These are phyloP conservation scores for Protonibea diacanthus DNA, from an alignment of 2,797 vertebrate species.

Conservation along the genomic window DNA sequence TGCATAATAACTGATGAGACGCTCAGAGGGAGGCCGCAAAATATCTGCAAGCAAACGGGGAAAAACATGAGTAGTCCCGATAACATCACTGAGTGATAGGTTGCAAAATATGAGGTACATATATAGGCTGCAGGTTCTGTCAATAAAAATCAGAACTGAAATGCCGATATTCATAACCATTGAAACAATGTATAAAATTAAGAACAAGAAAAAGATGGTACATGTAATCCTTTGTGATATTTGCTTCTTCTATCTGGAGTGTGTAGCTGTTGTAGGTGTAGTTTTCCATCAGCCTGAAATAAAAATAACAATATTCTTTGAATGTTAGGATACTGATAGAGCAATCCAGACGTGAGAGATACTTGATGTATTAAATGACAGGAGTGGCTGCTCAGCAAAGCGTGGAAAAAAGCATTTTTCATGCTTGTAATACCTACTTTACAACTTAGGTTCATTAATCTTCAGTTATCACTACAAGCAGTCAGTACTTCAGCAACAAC, in stretches of 20 bases:
- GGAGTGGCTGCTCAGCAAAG: too few relatives aligned
- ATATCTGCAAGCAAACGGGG: constrained; percentile 81
- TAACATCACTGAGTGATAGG: constrained; percentile 79
- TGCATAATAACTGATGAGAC: constrained; percentile 77
- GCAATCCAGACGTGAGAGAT: too few relatives aligned
- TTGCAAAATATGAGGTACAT: constrained; percentile 86
- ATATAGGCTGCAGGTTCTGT: constrained; percentile 85
- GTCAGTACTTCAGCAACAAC: too few relatives aligned
- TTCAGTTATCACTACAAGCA: too few relatives aligned
- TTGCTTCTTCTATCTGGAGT: constrained; percentile 63
- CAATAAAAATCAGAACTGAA: constrained; percentile 33
- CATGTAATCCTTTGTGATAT: constrained; percentile 16
- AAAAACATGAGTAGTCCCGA: constrained; percentile 69
- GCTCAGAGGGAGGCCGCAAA: constrained; percentile 76
- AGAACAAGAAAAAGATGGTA: constrained; percentile 58
- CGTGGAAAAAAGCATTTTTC: too few relatives aligned
- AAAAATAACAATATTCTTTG: neutral
- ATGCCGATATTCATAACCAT: constrained; percentile 53
- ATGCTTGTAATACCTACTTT: too few relatives aligned
- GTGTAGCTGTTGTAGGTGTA: constrained; percentile 54
- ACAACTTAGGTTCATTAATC: too few relatives aligned
- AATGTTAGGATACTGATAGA: too few relatives aligned
- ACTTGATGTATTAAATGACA: too few relatives aligned
- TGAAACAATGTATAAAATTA: constrained; percentile 56
- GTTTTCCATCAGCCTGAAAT: constrained; percentile 62